These are phyloP conservation scores for Pyrocoelia pectoralis DNA, from an alignment of 2,888 invertebrate genomes.

Conservation along the genomic window DNA sequence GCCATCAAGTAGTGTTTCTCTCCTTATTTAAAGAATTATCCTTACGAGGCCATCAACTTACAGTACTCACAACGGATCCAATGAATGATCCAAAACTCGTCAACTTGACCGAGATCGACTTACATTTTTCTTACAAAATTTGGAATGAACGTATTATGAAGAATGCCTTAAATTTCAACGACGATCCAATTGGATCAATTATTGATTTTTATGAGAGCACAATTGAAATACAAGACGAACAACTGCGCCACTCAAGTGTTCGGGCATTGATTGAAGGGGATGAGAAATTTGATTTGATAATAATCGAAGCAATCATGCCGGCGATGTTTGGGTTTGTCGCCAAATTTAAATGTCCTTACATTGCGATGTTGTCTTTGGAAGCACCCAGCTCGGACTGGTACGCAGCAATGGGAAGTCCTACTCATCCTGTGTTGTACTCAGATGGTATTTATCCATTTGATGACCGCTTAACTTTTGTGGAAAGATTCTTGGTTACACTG, in stretches of 20 bases:
- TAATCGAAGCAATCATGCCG: neutral
- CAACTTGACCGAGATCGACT: constrained; percentile 58
- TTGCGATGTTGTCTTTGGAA: neutral
- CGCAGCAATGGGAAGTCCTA: neutral
- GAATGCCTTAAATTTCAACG: neutral
- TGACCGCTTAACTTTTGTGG: no score
- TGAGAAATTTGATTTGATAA: neutral
- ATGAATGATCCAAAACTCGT: constrained; percentile 52
- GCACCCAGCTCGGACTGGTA: neutral
- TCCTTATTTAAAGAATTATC: constrained; percentile 59
- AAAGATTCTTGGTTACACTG: no score
- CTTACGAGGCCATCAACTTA: constrained; percentile 60
- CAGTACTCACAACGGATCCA: constrained; percentile 59
- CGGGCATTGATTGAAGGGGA: neutral
- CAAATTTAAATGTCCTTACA: neutral
- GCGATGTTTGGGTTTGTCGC: neutral
- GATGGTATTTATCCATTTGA: neutral
- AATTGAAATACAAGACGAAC: neutral
- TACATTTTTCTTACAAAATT: constrained; percentile 26
- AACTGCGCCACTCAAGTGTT: neutral
- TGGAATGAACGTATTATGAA: neutral
- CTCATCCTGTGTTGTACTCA: neutral
- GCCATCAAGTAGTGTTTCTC: constrained; percentile 61
- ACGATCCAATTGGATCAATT: neutral
- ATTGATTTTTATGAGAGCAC: neutral